Conservation (phyloP, 2,888 invertebrate genomes). For the Phortica okadai region DNA sequence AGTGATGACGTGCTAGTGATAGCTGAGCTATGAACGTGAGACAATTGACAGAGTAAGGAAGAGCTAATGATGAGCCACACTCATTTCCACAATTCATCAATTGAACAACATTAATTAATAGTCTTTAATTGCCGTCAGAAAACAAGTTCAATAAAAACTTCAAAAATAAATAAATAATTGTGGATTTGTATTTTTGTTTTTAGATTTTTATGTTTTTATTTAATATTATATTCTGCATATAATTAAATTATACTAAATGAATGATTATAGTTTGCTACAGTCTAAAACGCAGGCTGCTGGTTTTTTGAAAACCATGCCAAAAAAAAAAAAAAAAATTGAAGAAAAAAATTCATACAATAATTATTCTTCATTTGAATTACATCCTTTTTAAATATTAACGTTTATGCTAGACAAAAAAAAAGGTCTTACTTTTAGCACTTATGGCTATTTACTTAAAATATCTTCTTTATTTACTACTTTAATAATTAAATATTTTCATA, state of each 20-base stretch:
- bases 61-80: too few relatives aligned
- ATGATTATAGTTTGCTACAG: slow-evolving; percentile 16
- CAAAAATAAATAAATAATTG: not conserved
- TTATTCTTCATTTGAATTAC: not conserved
- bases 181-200: not conserved
- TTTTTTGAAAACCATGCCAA: slow-evolving; percentile 18
- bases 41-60: too few relatives aligned
- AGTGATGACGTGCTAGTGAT: too few relatives aligned
- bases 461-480: not conserved
- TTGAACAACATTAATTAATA: too few relatives aligned
- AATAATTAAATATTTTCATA: slow-evolving; percentile 4
- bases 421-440: slow-evolving; percentile 5
- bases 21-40: too few relatives aligned
- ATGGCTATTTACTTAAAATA: slow-evolving; percentile 3
- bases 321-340: not conserved
- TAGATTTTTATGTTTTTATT: slow-evolving; percentile 10
- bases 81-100: too few relatives aligned
- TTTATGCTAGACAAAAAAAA: slow-evolving; percentile 24
- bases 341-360: too few relatives aligned
- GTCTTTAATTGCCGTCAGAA: not conserved
- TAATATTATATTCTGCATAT: not conserved
- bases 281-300: slow-evolving; percentile 14
- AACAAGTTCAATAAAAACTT: not conserved
- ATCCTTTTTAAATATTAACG: not conserved
- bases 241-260: slow-evolving; percentile 21